Evolutionary conservation across 2,113 vertebrate species (phyloP).

Genomic region (Boleophthalmus pectinirostris): DNA sequence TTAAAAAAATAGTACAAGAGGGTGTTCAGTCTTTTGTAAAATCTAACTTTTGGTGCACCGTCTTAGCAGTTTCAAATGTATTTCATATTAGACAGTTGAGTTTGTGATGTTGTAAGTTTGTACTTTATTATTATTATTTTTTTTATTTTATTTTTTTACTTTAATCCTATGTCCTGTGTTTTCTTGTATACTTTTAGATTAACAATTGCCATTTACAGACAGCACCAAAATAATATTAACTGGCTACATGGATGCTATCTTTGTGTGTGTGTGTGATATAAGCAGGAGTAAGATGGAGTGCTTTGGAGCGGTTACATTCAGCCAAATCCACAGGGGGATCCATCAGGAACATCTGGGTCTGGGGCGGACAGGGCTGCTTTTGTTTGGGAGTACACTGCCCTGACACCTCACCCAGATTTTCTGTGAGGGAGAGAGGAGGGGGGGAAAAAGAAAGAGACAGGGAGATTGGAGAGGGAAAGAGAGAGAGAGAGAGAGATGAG

Average conservation of each 20-base stretch:
- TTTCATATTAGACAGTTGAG: no score
- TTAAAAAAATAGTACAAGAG: no score
- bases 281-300: conserved; percentile 48
- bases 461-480: background rate
- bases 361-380: conserved; percentile 71
- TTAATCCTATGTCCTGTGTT: background rate
- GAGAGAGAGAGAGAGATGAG: background rate
- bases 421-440: conserved; percentile 28
- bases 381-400: conserved; percentile 67
- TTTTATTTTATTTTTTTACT: no score
- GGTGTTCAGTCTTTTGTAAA: background rate
- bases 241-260: no score
- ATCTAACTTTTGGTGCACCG: no score
- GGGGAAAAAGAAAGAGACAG: conserved; percentile 36
- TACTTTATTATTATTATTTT: no score
- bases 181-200: no score
- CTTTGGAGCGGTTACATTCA: conserved; percentile 70
- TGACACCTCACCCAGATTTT: conserved; percentile 67
- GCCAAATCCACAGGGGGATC: conserved; percentile 66
- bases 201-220: no score
- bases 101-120: no score
- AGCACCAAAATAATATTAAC: no score
- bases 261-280: conserved; percentile 12
- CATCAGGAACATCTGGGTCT: conserved; percentile 78
- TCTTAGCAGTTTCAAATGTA: no score